Percentiles rank a stretch among this genome's conserved stretches.
Conservation (phyloP, 2,888 invertebrate species). For the Lutraria lutraria region DNA sequence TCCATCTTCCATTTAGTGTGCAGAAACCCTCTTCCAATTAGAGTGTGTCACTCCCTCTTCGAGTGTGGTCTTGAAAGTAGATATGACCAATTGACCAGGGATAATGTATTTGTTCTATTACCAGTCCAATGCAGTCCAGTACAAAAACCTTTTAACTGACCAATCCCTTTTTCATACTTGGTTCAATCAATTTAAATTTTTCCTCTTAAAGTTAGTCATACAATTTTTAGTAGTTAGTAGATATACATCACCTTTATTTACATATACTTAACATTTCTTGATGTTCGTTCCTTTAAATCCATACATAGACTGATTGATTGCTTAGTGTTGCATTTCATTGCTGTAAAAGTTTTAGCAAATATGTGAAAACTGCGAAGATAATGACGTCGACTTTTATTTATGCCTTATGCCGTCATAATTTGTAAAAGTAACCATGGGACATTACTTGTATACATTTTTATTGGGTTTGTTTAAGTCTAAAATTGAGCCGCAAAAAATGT, state of each 20-base stretch:
- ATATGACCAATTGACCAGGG: too few relatives aligned
- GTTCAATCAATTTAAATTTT: slow-evolving; percentile 8
- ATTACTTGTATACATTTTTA: slow-evolving; percentile 6
- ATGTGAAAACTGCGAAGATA: slow-evolving; percentile 32
- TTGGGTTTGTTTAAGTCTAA: not conserved
- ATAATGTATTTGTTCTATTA: too few relatives aligned
- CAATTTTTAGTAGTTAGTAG: not conserved
- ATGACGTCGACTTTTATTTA: not conserved
- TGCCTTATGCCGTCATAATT: not conserved
- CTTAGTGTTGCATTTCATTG: slow-evolving; percentile 24
- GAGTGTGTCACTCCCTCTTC: too few relatives aligned
- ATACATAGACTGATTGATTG: not conserved
- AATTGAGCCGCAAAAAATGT: slow-evolving; percentile 34
- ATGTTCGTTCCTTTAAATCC: not conserved
- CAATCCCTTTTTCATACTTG: not conserved
- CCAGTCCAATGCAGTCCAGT: not conserved
- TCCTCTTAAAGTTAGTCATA: not conserved
- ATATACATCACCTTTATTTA: not conserved
- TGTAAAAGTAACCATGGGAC: not conserved
- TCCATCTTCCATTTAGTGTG: too few relatives aligned
- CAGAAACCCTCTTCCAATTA: too few relatives aligned
- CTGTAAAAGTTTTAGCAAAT: slow-evolving; percentile 35
- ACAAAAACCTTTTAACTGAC: not conserved
- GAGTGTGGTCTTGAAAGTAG: too few relatives aligned
- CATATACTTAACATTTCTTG: not conserved